Percentiles rank a stretch among this genome's conserved stretches.
phyloP scores from a whole-genome alignment of 2,113 vertebrate genomes.

The Prionailurus bengalensis region DNA sequence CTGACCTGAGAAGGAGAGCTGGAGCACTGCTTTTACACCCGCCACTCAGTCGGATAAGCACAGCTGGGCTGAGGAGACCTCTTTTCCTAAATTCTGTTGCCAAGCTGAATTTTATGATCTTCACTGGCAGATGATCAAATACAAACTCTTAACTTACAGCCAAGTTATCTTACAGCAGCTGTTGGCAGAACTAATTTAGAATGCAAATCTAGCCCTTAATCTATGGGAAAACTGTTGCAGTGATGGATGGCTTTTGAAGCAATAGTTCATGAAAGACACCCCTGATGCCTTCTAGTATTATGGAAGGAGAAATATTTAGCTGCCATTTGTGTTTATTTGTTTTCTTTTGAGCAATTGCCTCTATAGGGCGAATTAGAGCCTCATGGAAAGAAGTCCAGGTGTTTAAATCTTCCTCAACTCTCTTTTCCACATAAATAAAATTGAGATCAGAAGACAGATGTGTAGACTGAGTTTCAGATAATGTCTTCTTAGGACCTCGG shows the following conservation, averaged over 20 bases:
- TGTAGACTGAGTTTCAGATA: not conserved
- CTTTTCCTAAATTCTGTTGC: constrained; percentile 71
- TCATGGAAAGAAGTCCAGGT: not conserved
- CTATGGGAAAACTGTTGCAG: constrained; percentile 57
- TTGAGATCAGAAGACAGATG: not conserved
- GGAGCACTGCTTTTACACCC: not conserved
- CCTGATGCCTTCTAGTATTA: not conserved
- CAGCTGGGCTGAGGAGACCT: constrained; percentile 75
- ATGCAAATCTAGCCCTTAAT: constrained; percentile 80
- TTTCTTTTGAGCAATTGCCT: not conserved
- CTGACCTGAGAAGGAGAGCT: not conserved
- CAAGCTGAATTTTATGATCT: constrained; percentile 82
- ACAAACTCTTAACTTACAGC: constrained; percentile 77
- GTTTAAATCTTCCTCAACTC: constrained; percentile 1
- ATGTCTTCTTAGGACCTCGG: not conserved
- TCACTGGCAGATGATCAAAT: constrained; percentile 79
- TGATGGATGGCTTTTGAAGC: constrained; percentile 61
- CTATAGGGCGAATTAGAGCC: not conserved
- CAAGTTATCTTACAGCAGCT: constrained; percentile 78
- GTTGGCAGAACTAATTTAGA: constrained; percentile 76
- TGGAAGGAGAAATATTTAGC: constrained; percentile 8
- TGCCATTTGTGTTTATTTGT: constrained; percentile 39
- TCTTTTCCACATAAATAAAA: not conserved
- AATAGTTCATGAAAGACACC: constrained; percentile 50
- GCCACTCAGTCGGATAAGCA: constrained; percentile 33